Base-by-base conservation (phyloP, 2,888 invertebrate species). In the Timema cristinae region DNA sequence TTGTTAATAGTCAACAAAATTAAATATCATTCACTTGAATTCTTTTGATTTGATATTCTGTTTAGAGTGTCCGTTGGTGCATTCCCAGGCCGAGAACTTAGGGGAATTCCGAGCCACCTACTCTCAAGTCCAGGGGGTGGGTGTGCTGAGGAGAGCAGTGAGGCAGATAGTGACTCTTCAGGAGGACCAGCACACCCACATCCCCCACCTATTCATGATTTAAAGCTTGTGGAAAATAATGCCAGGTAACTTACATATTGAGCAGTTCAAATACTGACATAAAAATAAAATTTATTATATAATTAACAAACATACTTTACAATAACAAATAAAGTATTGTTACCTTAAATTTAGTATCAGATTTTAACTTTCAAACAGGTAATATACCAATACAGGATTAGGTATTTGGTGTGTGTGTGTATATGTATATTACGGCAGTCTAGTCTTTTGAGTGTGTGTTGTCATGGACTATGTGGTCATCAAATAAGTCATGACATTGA, bases 61-160 rank as follows among this genome's bases (percentile, higher is more conserved):
- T 32, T 8, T 63, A 63, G 63, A 48, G 16, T 63, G 32, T 15
- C 63, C 13, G 63, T 63, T 48, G 63, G 10, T 63, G 32, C 63
- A 63, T 5, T 63, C 48, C 32, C 47, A 9, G 63, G 63, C 6
- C 63, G 63, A 63, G 63, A 63, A 63, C 63, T 71, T 66, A 71
- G 78, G 59, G 79, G 79, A 50, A 76, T 79, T 47, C 78, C 77
- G 48, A 76, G 76, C 69, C 77, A 78, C 69, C 73, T 78, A 71
- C 74, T 79, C 66, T 73, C 74, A 16, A 75, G 76, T 52, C 76
- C 77, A 15, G 72, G 63, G 52, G 48, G 71, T 54, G 54, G 73
- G 73, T 73, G 71, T 66, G 68, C 68, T 61, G 75, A 73, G 68
- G 76, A 76, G 73, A 77, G 74, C 70, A 77, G 77, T 68, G 78